Conservation (phyloP, 1,140 invertebrate species). For the Drosophila repleta region DNA sequence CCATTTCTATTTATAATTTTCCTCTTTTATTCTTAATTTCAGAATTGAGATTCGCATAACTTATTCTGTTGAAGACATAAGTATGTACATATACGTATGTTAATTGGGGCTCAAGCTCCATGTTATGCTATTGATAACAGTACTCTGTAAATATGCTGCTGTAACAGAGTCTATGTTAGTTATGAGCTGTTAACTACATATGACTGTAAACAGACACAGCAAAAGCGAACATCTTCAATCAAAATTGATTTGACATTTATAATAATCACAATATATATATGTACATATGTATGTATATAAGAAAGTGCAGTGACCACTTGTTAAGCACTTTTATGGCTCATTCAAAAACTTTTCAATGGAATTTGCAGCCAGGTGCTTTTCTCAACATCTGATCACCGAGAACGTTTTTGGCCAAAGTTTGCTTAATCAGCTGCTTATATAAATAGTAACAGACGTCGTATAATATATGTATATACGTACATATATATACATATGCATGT, state of each 20-base stretch:
- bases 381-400: constrained; percentile 6
- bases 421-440: constrained; percentile 38
- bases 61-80: neutral
- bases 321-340: neutral
- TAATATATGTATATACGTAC: neutral
- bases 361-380: constrained; percentile 21
- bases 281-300: neutral
- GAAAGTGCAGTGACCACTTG: constrained; percentile 1
- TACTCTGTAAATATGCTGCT: too few species aligned
- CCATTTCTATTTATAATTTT: constrained; percentile 2
- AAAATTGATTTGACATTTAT: neutral
- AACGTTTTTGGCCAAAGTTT: constrained; percentile 19
- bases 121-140: too few species aligned
- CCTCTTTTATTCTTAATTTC: neutral
- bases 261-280: neutral
- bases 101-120: too few species aligned
- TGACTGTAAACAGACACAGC: too few species aligned
- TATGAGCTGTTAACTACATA: too few species aligned
- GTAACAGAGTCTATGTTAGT: too few species aligned
- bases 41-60: neutral
- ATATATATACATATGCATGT: neutral
- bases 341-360: constrained; percentile 7
- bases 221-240: neutral
- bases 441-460: constrained; percentile 32
- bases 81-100: too few species aligned